Percentiles rank a stretch among this genome's conserved stretches.
These are phyloP conservation scores for Acanthoscelides obtectus DNA, from an alignment of 2,888 invertebrate species.

Conservation along the genomic window DNA sequence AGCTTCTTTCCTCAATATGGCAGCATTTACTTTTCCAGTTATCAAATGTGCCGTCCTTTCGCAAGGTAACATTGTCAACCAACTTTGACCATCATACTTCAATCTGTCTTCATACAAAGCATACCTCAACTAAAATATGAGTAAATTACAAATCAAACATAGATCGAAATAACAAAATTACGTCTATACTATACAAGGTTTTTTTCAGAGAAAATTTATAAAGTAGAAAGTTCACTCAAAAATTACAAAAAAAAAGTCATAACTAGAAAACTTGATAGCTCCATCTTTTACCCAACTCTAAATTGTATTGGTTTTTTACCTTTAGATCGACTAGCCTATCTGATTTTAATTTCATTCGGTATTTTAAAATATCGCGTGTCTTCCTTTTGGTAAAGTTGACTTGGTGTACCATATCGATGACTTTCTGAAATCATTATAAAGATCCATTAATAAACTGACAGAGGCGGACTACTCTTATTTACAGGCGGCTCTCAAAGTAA, in stretches of 20 bases:
- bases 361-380: conserved; percentile 57
- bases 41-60: conserved; percentile 56
- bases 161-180: too few relatives aligned
- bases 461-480: too few relatives aligned
- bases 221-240: too few relatives aligned
- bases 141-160: too few relatives aligned
- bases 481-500: too few relatives aligned
- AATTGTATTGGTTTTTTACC: conserved; percentile 48
- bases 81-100: conserved; percentile 45
- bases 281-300: too few relatives aligned
- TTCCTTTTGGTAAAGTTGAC: conserved; percentile 60
- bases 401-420: conserved; percentile 57
- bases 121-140: conserved; percentile 47
- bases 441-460: conserved; percentile 13
- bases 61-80: conserved; percentile 38
- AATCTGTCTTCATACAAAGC: conserved; percentile 53
- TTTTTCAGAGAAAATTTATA: too few relatives aligned
- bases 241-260: too few relatives aligned
- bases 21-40: conserved; percentile 59
- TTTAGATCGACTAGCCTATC: conserved; percentile 55
- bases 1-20: conserved; percentile 59
- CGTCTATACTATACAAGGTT: too few relatives aligned
- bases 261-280: too few relatives aligned
- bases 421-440: conserved; percentile 48
- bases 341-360: conserved; percentile 57